A percentile compares a stretch with the other conserved stretches of the same genome.
phyloP scores from a whole-genome alignment of 2,888 invertebrate genomes.

The Glaucopsyche alexis region DNA sequence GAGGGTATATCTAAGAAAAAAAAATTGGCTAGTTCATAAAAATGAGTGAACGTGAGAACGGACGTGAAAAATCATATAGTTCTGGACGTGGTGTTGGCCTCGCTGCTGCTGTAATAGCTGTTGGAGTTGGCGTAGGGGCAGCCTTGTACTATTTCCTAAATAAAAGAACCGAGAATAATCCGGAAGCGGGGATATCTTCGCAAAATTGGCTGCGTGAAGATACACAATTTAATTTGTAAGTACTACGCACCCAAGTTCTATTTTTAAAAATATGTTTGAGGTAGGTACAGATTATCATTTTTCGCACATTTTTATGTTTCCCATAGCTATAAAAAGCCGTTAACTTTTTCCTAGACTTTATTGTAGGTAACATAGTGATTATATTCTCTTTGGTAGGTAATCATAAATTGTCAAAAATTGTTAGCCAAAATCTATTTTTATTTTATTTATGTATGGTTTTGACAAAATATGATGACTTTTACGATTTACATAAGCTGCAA shows the following conservation, averaged over 20 bases:
- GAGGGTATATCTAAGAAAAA: slow-evolving; percentile 27
- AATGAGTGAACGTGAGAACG: slow-evolving; percentile 59
- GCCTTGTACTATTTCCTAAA: slow-evolving; percentile 70
- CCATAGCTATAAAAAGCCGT: not conserved
- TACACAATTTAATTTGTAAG: slow-evolving; percentile 44
- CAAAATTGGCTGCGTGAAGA: slow-evolving; percentile 53
- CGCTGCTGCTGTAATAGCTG: slow-evolving; percentile 58
- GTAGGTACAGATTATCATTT: not conserved
- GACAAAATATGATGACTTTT: too few relatives aligned
- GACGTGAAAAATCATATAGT: slow-evolving; percentile 56
- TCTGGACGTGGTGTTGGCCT: slow-evolving; percentile 63
- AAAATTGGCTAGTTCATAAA: slow-evolving; percentile 23
- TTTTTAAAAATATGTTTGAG: slow-evolving; percentile 10
- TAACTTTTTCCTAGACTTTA: not conserved
- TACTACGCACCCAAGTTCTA: slow-evolving; percentile 28
- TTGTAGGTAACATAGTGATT: too few relatives aligned
- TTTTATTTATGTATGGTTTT: too few relatives aligned
- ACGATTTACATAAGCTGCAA: too few relatives aligned
- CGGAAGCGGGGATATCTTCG: slow-evolving; percentile 55
- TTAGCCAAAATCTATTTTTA: too few relatives aligned
- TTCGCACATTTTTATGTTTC: not conserved
- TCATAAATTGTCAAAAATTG: too few relatives aligned
- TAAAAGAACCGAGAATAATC: slow-evolving; percentile 54
- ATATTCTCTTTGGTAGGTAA: too few relatives aligned
- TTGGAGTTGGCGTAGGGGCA: slow-evolving; percentile 70